Percentiles rank a stretch among this genome's conserved stretches.
Conservation (phyloP, 2,888 invertebrate genomes). For the Asteroscopus sphinx region DNA sequence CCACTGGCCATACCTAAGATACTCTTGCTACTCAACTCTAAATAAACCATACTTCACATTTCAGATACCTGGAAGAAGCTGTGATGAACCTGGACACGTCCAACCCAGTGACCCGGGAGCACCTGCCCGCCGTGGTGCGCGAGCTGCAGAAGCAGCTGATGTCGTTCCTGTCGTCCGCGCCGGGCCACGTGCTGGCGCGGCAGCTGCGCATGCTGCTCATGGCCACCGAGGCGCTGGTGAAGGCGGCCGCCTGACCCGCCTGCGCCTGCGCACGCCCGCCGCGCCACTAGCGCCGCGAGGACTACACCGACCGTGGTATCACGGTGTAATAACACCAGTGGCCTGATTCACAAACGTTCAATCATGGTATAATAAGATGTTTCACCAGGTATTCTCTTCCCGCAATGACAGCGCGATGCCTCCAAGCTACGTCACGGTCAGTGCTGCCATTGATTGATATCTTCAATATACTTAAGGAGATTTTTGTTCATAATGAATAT, state of each 20-base stretch:
- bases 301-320: neutral
- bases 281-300: neutral
- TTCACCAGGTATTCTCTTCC: too few relatives aligned
- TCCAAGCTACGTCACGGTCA: too few relatives aligned
- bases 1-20: too few relatives aligned
- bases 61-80: slow-evolving; percentile 96
- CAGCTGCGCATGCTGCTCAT: slow-evolving; percentile 93
- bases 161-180: slow-evolving; percentile 91
- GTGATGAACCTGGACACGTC: slow-evolving; percentile 94
- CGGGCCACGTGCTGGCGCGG: slow-evolving; percentile 91
- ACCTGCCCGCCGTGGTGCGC: slow-evolving; percentile 94
- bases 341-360: too few relatives aligned
- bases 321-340: too few relatives aligned
- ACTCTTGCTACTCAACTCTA: too few relatives aligned
- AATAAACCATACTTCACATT: neutral
- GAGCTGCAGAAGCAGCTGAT: slow-evolving; percentile 94
- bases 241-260: slow-evolving; percentile 72
- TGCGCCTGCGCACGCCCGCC: slow-evolving; percentile 15
- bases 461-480: too few relatives aligned
- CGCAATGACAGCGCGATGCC: too few relatives aligned
- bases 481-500: too few relatives aligned
- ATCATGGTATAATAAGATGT: too few relatives aligned
- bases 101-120: slow-evolving; percentile 95
- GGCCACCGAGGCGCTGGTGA: slow-evolving; percentile 91
- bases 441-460: too few relatives aligned